These are phyloP conservation scores for Remorina albescens DNA, from an alignment of 2,797 vertebrate genomes.

Conservation along the genomic window DNA sequence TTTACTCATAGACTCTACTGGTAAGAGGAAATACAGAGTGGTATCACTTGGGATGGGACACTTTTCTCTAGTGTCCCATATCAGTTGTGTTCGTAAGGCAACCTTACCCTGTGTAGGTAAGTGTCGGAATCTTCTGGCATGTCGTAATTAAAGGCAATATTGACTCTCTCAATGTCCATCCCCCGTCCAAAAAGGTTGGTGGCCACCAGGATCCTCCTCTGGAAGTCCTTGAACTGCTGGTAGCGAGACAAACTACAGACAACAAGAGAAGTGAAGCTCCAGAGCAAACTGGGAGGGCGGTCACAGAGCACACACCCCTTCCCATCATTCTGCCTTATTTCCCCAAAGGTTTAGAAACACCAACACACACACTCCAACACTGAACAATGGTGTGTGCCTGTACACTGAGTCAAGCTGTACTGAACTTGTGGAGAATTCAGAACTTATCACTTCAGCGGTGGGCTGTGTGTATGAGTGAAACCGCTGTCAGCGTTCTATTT, in stretches of 20 bases:
- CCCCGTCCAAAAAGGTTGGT: conserved; percentile 87
- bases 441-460: not conserved
- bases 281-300: not conserved
- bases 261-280: conserved; percentile 3
- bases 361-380: not conserved
- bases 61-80: no score
- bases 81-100: not conserved
- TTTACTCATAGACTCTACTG: no score
- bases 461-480: not conserved
- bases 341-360: not conserved
- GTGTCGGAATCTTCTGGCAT: conserved; percentile 72
- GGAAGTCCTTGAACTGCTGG: conserved; percentile 89
- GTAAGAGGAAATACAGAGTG: no score
- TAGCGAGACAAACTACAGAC: conserved; percentile 75
- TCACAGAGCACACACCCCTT: no score
- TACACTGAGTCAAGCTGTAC: not conserved
- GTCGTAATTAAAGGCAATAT: conserved; percentile 89
- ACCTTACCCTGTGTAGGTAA: not conserved
- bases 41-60: no score
- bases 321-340: not conserved
- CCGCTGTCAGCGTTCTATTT: no score
- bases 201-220: conserved; percentile 86
- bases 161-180: conserved; percentile 89
- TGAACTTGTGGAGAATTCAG: no score
- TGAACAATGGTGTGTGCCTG: not conserved